phyloP scores from a whole-genome alignment of 2,888 invertebrate genomes.

The Alcis repandata region DNA sequence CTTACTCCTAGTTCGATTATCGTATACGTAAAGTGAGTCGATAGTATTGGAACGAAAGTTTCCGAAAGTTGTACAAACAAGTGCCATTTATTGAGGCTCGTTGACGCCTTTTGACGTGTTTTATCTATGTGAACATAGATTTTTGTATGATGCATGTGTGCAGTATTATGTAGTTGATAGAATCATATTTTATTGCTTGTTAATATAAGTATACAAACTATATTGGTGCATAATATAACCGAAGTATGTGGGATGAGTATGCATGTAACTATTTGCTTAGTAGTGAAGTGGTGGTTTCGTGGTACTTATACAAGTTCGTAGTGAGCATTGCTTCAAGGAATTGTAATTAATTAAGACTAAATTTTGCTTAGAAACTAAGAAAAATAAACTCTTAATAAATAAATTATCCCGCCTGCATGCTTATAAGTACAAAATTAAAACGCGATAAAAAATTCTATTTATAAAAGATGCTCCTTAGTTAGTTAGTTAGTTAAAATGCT shows the following conservation, averaged over 20 bases:
- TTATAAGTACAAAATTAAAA: too few species aligned
- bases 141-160: constrained; percentile 72
- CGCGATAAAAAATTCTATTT: background rate
- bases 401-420: background rate
- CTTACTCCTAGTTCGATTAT: constrained; percentile 4
- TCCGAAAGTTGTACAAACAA: constrained; percentile 51
- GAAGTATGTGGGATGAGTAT: constrained; percentile 37
- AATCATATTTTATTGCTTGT: constrained; percentile 61
- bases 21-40: constrained; percentile 34
- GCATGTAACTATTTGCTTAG: constrained; percentile 43
- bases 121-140: constrained; percentile 78
- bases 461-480: background rate
- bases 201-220: constrained; percentile 40
- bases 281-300: constrained; percentile 19
- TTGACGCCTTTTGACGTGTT: constrained; percentile 54
- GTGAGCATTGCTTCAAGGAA: constrained; percentile 17
- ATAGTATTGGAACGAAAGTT: constrained; percentile 36
- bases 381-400: background rate
- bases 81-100: constrained; percentile 60
- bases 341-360: background rate
- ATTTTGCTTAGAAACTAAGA: background rate
- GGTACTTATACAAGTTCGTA: constrained; percentile 15
- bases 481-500: constrained; percentile 8
- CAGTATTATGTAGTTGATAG: constrained; percentile 76
- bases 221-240: constrained; percentile 42